Evolutionary conservation across 2,797 vertebrate species (phyloP).

Genomic region (Anguilla pacifica): DNA sequence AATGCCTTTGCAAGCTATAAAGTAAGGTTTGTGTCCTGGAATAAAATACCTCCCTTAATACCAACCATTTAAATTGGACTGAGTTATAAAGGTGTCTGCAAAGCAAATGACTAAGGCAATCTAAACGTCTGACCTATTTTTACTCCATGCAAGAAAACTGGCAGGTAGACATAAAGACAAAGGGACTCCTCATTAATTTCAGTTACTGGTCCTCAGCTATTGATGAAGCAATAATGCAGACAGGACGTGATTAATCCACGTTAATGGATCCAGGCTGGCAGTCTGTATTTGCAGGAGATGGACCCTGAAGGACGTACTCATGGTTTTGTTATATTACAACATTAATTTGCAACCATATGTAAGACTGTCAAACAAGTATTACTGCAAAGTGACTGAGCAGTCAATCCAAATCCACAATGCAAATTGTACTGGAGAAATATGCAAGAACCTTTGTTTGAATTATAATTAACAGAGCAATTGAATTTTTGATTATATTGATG

Average conservation of each 20-base stretch:
- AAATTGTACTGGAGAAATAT: not conserved
- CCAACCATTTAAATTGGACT: not conserved
- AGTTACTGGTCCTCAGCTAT: slow-evolving; percentile 11
- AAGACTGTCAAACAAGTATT: not conserved
- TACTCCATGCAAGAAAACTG: not conserved
- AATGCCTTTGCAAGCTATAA: not conserved
- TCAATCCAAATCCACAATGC: not conserved
- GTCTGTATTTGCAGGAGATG: not conserved
- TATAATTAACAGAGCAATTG: not conserved
- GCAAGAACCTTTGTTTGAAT: not conserved
- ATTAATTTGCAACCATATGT: not conserved
- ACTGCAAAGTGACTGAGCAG: not conserved
- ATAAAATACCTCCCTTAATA: not conserved
- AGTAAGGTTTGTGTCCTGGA: not conserved
- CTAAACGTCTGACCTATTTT: not conserved
- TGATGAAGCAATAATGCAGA: slow-evolving; percentile 5
- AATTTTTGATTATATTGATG: not conserved
- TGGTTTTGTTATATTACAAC: not conserved
- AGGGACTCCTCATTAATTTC: slow-evolving; percentile 12
- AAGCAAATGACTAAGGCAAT: not conserved
- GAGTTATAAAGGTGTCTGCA: not conserved
- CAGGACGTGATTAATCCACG: slow-evolving; percentile 4
- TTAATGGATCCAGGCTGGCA: slow-evolving; percentile 19
- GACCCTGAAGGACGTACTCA: not conserved
- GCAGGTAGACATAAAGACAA: not conserved